Evolutionary conservation across 2,797 vertebrate genomes (phyloP), one percentile per base, ranked within the genome.

Genomic region (Scolopax bukidnonensis): DNA sequence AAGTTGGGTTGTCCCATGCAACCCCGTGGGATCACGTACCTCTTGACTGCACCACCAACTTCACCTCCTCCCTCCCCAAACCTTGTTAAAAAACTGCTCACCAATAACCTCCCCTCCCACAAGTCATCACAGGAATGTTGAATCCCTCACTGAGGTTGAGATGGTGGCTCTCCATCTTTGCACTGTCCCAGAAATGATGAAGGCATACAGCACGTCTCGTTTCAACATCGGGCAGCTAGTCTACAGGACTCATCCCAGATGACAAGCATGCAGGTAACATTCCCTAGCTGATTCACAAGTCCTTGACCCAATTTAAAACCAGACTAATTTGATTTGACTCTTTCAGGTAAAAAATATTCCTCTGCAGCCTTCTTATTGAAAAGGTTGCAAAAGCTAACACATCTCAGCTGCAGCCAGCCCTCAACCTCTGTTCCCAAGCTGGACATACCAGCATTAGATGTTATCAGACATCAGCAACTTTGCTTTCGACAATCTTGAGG

Each of bases 201-300:
- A 78, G 21, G 33, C 17, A 73, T 19, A 24, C 60, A 81, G 8
- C 30, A 21, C 0, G 1, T 36, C 19, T 28, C 21, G 17, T 48
- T 87, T 63, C 67, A 48, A 57, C 0, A 0, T 19, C n/a, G 61
- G 47, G 33, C 27, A 82, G 57, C 51, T 50, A 51, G 13, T 21
- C 56, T 53, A 36, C 19, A 32, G 27, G 8, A 41, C n/a, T 60
- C 24, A 61, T 43, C 33, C 24, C 11, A 64, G 45, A 48, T 23
- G 45, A 59, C 0, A 1, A 56, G 30, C 28, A 69, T 0, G 0
- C 17, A 50, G 50, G 12, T 36, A 38, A 25, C 48, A 12, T 65
- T 69, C 16, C 83, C 15, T 21, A 48, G 36, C 11, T 28, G 36
- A 54, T 41, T 60, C 36, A 51, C 25, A 47, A 61, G 41, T 50